Evolutionary conservation across 2,888 invertebrate species (phyloP).

Genomic region (Limnephilus lunatus): DNA sequence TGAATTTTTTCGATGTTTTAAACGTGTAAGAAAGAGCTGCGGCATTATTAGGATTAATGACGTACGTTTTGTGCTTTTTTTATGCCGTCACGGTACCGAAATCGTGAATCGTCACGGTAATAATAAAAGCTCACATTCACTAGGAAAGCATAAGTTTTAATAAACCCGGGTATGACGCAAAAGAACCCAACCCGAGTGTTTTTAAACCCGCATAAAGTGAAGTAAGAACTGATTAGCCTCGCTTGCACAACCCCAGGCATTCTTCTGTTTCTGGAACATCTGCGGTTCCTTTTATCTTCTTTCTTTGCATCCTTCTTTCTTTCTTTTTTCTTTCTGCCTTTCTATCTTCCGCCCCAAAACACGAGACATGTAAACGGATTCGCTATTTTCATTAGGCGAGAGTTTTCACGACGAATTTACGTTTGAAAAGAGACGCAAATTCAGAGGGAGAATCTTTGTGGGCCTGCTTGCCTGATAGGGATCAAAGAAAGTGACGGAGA

Average conservation of each 20-base stretch:
- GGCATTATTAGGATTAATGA: no score
- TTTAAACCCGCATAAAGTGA: not conserved
- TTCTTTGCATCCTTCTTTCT: not conserved
- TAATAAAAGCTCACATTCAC: not conserved
- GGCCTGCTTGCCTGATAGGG: not conserved
- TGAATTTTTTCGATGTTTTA: no score
- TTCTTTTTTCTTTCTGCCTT: not conserved
- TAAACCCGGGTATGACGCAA: not conserved
- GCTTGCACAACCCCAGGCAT: not conserved
- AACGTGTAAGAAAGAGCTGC: no score
- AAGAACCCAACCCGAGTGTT: not conserved
- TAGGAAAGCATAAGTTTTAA: not conserved
- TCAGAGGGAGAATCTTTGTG: not conserved
- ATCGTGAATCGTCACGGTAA: no score
- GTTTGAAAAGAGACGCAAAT: not conserved
- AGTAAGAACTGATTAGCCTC: not conserved
- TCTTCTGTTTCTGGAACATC: not conserved
- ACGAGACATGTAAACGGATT: not conserved
- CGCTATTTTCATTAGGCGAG: not conserved
- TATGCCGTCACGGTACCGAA: no score
- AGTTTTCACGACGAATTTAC: not conserved
- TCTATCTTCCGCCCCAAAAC: not conserved
- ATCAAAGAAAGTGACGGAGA: not conserved
- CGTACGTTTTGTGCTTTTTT: no score
- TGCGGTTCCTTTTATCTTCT: not conserved